These are phyloP conservation scores for Xiphophorus hellerii DNA, from an alignment of 2,113 vertebrate species.

Conservation along the genomic window DNA sequence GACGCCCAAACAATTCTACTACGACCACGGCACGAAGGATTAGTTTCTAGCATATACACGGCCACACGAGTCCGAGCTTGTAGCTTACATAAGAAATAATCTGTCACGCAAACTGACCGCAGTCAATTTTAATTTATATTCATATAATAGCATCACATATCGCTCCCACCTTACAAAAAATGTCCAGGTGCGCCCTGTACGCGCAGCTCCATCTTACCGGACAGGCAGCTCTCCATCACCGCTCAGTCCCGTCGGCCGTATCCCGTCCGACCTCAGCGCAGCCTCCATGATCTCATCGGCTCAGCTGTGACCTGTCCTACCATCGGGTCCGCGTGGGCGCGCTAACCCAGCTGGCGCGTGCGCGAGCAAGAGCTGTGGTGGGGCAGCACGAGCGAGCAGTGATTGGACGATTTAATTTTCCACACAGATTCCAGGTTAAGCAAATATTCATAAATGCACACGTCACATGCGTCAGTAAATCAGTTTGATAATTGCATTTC, in stretches of 20 bases:
- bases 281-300: slow-evolving; percentile 71
- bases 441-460: background rate
- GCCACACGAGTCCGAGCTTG: slow-evolving; percentile 63
- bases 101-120: slow-evolving; percentile 43
- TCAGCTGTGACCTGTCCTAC: slow-evolving; percentile 70
- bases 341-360: slow-evolving; percentile 56
- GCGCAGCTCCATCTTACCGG: slow-evolving; percentile 27
- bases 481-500: background rate
- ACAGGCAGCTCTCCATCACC: slow-evolving; percentile 66
- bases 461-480: too few species aligned
- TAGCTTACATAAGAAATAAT: slow-evolving; percentile 77
- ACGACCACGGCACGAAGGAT: slow-evolving; percentile 61
- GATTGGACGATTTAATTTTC: slow-evolving; percentile 9
- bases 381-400: slow-evolving; percentile 31
- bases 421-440: background rate
- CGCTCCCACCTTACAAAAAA: background rate
- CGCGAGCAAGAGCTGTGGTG: slow-evolving; percentile 26
- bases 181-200: slow-evolving; percentile 23
- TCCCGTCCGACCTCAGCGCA: slow-evolving; percentile 54
- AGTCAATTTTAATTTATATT: slow-evolving; percentile 4
- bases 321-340: slow-evolving; percentile 68
- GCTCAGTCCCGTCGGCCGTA: slow-evolving; percentile 15
- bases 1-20: slow-evolving; percentile 56
- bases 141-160: background rate
- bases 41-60: slow-evolving; percentile 68